These are phyloP conservation scores for Pseudomyrmex sp. DNA, from an alignment of 1,140 invertebrate species.

Conservation along the genomic window DNA sequence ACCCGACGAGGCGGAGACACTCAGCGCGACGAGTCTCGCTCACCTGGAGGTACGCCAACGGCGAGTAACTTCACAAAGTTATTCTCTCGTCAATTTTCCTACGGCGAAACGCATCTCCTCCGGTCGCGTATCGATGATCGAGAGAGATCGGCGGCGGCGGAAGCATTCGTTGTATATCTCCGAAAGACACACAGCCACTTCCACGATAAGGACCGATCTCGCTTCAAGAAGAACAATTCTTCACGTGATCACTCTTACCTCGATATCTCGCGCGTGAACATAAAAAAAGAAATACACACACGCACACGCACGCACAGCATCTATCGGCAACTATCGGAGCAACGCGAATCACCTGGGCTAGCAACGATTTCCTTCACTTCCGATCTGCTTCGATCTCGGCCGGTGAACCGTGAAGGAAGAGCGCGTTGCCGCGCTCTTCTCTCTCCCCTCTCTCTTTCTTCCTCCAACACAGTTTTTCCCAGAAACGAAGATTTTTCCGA, in stretches of 20 bases:
- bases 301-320: slow-evolving; percentile 1
- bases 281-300: slow-evolving; percentile 40
- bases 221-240: background rate
- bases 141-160: slow-evolving; percentile 9
- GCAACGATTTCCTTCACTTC: slow-evolving; percentile 11
- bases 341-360: too few relatives aligned
- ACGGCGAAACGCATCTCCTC: slow-evolving; percentile 63
- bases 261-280: background rate
- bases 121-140: slow-evolving; percentile 27
- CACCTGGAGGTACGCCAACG: background rate
- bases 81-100: too few relatives aligned
- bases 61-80: background rate
- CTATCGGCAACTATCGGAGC: too few relatives aligned
- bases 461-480: background rate
- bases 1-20: slow-evolving; percentile 49
- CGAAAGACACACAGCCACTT: slow-evolving; percentile 35
- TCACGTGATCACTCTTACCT: slow-evolving; percentile 7
- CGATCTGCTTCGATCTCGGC: slow-evolving; percentile 11
- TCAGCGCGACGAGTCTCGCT: background rate
- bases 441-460: background rate
- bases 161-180: slow-evolving; percentile 44
- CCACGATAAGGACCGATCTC: background rate
- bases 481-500: background rate
- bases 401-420: background rate
- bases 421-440: background rate